Evolutionary conservation across 2,888 invertebrate genomes (phyloP), one percentile per base, ranked within the genome.

Genomic region (Orthosia gracilis): DNA sequence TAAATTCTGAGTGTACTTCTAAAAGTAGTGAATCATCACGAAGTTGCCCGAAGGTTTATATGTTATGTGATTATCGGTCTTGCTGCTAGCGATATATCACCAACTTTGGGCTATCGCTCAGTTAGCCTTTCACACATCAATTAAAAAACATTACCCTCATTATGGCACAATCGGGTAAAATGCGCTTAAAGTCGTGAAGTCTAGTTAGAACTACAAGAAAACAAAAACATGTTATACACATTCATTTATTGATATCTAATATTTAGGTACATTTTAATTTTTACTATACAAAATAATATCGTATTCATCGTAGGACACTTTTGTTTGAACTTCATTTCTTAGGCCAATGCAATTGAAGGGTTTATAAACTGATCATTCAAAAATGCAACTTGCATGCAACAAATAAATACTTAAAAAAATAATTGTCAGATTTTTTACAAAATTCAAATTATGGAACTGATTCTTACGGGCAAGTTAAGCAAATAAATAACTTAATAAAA

Each of bases 401-500:
- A 17, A 40, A 40, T 0, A 49, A 4, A 49, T 17, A 17, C 5
- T 21, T 50, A 12, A 26, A 64, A 52, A 52, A 58, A 17, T 3
- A 45, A 55, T 52, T 68, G 31, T 13, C 9, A 26, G 13, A 13
- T 18, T 23, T 52, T 67, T 61, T 59, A 40, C 40, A 31, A 31
- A 47, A 59, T 50, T n/a, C 4, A 11, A 64, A 21, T 18, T 58
- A 75, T 63, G 69, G 75, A 74, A 55, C 47, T 45, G 80, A 50
- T 68, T 66, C 54, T 61, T 59, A 61, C 23, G 18, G 78, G 81
- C 85, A 87, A 88, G 83, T 73, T 18, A 78, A 78, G 80, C 76
- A 69, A 88, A 86, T 88, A 85, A 84, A 87, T 88, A 85, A 88
- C 68, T 87, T 85, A 86, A 3, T n/a, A 83, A 72, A 73, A 83